These are phyloP conservation scores for Setophaga kirtlandii DNA, from an alignment of 2,113 vertebrate genomes.

Conservation along the genomic window DNA sequence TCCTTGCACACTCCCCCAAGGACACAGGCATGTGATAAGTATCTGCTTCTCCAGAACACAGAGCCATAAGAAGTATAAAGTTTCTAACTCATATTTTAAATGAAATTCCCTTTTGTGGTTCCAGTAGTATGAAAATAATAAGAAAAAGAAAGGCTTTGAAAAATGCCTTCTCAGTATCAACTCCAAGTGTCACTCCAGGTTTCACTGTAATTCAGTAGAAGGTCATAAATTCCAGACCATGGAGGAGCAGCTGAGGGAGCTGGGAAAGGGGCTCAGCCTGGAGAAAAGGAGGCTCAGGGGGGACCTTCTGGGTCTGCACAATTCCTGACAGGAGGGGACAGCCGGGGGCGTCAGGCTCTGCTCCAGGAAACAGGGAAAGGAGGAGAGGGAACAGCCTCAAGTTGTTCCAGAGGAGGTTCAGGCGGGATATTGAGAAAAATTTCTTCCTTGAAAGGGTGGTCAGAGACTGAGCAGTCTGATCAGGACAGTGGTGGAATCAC, in stretches of 20 bases:
- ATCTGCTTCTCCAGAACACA: neutral
- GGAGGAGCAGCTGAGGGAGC: neutral
- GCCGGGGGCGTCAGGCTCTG: rapidly evolving
- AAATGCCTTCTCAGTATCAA: neutral
- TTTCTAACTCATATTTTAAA: neutral
- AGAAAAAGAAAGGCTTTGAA: neutral
- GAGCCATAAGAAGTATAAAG: neutral
- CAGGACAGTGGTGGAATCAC: neutral
- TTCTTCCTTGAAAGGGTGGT: neutral
- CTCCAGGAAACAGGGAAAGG: neutral
- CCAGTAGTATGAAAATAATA: neutral
- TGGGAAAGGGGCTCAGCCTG: neutral
- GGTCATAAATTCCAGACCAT: neutral
- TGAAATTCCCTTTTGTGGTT: neutral
- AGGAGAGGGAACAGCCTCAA: neutral
- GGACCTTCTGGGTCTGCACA: neutral
- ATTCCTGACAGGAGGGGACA: neutral
- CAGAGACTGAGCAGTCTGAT: neutral
- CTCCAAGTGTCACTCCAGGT: neutral
- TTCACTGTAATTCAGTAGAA: neutral
- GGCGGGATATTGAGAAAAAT: too few relatives aligned
- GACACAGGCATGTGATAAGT: neutral
- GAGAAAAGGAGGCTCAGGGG: neutral
- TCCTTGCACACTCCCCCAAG: neutral
- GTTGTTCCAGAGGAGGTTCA: rapidly evolving